Evolutionary conservation across 2,888 invertebrate genomes (phyloP), one percentile per base, ranked within the genome.

Genomic region (Lucinisca nassula): DNA sequence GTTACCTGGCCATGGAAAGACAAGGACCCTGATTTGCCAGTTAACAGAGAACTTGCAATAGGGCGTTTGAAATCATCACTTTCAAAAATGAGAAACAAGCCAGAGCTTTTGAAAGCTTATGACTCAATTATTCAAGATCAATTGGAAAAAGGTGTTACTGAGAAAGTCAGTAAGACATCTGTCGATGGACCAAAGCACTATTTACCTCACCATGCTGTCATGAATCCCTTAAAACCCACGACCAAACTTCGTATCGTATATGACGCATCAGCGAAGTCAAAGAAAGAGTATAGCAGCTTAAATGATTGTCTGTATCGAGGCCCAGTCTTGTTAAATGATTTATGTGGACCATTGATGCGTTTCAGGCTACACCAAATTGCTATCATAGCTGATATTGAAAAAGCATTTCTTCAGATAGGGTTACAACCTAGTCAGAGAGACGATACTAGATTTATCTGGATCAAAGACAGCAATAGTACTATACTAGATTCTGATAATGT

Each of bases 1-100:
- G 85, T 82, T 1, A 84, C 17, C 27, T 80, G 79, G 83, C 82
- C 85, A 0, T 88, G 85, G 79, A 88, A 88, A 55, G 51, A 73
- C 1, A 79, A 79, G 6, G 24, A 24, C 32, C 61, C 49, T 0
- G 70, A 85, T 8, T 38, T 88, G 6, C 84, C 84, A 37, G 35
- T 27, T 0, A 86, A 84, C 74, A 0, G 67, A 4, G 61, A 72
- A 32, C 30, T 89, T 14, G 82, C 88, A 37, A 12, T 61, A 24
- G 80, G 79, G 21, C n/a, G 84, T n/a, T 55, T 79, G 6, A 79
- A 58, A 35, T 82, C 82, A 37, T 49, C 21, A 10, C 45, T 82
- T 1, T 32, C 17, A 10, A 82, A 32, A 67, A n/a, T 78, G 30
- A 3, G n/a, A 32, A 40, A 45, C 6, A 77, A 67, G n/a, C 78